Evolutionary conservation across 2,888 invertebrate genomes (phyloP), one percentile per base, ranked within the genome.

Genomic region (Idaea straminata): DNA sequence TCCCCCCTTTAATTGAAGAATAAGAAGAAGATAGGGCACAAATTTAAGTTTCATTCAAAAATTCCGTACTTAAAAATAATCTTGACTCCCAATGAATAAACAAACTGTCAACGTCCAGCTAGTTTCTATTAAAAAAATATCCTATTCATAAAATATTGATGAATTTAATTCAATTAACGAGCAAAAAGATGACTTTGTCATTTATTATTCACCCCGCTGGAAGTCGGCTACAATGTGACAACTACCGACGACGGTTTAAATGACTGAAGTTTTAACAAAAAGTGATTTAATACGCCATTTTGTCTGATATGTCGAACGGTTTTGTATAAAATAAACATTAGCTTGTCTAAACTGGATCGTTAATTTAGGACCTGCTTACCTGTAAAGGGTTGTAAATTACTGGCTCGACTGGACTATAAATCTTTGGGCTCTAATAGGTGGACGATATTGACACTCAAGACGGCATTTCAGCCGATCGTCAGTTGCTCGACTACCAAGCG

Each of bases 181-280:
- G 59, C 34, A 59, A 59, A 59, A 59, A 59, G 59, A 59, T 34
- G 34, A 16, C 58, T 25, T 13, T 25, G 34, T 25, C 34, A 59
- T 59, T 59, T 59, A 59, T 59, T 59, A 59, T 59, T 59, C 59
- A 34, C 59, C 59, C 59, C 59, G 34, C 59, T 13, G 59, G 13
- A 63, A 59, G 61, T 59, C 60, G 57, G 58, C 65, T 47, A 65
- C 62, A 63, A 60, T 62, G 60, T 67, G 61, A 38, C 59, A 59
- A 62, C 62, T 15, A 63, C 67, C 38, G 59, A 62, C 38, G 59
- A 62, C 60, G 47, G 59, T 67, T 59, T 63, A 66, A 65, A 62
- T 68, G 60, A 65, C 15, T 25, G 15, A 34, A 59, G 25, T 59
- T 34, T 59, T 16, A 59, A 59, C 59, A 59, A 59, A 59, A 59